Percentiles rank a stretch among this genome's conserved stretches.
Conservation (phyloP, 2,797 vertebrate species). For the Manis javanica region DNA sequence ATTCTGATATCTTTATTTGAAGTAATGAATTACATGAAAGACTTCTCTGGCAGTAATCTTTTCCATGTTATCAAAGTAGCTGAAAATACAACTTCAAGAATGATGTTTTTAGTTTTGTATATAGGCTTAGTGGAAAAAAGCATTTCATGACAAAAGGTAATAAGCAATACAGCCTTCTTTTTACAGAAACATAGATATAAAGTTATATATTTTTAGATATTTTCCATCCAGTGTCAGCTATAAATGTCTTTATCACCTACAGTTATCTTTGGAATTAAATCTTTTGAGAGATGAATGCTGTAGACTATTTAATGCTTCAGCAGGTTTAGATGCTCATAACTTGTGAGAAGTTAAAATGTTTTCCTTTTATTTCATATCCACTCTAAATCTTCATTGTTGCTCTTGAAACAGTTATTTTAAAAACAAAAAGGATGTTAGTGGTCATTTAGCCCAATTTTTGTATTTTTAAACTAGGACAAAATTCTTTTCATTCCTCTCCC, state of each 20-base stretch:
- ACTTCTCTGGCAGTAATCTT: background rate
- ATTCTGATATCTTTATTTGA: background rate
- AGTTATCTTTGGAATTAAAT: conserved; percentile 54
- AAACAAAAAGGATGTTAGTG: background rate
- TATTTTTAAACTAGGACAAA: background rate
- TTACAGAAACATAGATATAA: conserved; percentile 33
- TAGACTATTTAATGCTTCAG: conserved; percentile 35
- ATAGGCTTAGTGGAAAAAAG: background rate
- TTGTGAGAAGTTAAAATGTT: conserved; percentile 27
- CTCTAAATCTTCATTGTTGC: background rate
- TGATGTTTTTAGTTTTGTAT: background rate
- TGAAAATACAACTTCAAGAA: conserved; percentile 49
- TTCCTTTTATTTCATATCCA: conserved; percentile 18
- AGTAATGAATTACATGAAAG: background rate
- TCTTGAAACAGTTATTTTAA: conserved; percentile 29
- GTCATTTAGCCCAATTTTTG: background rate
- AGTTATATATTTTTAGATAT: conserved; percentile 43
- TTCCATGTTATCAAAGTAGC: background rate
- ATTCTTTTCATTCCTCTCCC: background rate
- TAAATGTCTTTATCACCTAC: conserved; percentile 1
- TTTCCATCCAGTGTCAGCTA: conserved; percentile 13
- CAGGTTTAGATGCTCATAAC: background rate
- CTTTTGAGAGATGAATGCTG: conserved; percentile 10
- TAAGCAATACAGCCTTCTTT: background rate
- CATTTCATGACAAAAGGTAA: background rate